Base-by-base conservation (phyloP, 2,888 invertebrate genomes). In the Cryptophagus acutangulus region DNA sequence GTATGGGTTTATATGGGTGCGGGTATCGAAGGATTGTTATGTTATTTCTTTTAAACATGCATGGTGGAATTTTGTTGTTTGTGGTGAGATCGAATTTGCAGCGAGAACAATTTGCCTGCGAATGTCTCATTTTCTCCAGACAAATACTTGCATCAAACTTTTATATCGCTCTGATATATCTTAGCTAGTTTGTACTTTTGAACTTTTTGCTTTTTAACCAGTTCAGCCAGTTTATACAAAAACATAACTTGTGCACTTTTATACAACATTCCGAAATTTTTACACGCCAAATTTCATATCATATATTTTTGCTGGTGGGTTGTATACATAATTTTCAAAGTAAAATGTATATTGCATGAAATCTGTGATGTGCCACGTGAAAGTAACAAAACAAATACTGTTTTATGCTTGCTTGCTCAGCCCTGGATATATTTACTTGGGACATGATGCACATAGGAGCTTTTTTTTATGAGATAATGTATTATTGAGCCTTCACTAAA, bases 81-180 rank as follows among this genome's bases (percentile, higher is more conserved):
- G 37, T 42, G 39, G 31, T 40, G 33, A 43, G 43, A 47, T 58
- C 53, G 59, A 59, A 60, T 61, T 60, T 59, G 55, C 58, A 53
- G 54, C 48, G 51, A 53, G 44, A 58, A 58, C 59, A 56, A 55
- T 64, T 60, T 61, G 66, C 62, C 49, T 65, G 54, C 54, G 54
- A 66, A 66, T 65, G 64, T 57, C 63, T 63, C 65, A 65, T 65
- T 65, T 62, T 51, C 59, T 48, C 51, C 59, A 62, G 61, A 61
- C 60, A 56, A 60, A 62, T 55, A 54, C 57, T 58, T 56, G 58
- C 59, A 58, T 56, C 57, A 55, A 55, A 61, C 48, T 66, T 65
- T 66, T 65, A 65, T 59, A 59, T 51, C 57, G 51, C 48, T 12
- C 12, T 28, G 43, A 52, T 45, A 50, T 52, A 55, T 58, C 46